Evolutionary conservation across 2,888 invertebrate species (phyloP).

Genomic region (Coremacera marginata): DNA sequence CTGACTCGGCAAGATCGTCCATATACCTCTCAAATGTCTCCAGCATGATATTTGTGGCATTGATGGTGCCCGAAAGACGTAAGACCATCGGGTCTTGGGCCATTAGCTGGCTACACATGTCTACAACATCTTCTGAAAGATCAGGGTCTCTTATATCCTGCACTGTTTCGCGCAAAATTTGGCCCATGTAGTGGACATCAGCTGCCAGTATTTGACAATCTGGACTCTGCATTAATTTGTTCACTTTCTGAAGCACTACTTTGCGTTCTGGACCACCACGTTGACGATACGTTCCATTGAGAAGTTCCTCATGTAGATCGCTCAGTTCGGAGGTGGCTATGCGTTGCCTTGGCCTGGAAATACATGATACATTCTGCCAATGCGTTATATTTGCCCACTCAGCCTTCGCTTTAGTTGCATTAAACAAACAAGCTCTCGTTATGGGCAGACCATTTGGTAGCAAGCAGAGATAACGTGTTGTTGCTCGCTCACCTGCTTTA

Average conservation of each 20-base stretch:
- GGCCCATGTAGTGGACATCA: constrained; percentile 72
- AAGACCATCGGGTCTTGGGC: constrained; percentile 65
- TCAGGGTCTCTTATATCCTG: constrained; percentile 43
- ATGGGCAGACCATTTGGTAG: constrained; percentile 73
- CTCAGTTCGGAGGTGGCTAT: constrained; percentile 53
- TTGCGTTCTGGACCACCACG: constrained; percentile 41
- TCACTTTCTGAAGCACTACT: constrained; percentile 45
- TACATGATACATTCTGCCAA: constrained; percentile 51
- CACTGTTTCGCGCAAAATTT: constrained; percentile 55
- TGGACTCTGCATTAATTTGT: constrained; percentile 45
- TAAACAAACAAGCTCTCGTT: constrained; percentile 72
- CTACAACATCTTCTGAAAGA: constrained; percentile 54
- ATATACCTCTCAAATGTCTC: constrained; percentile 73
- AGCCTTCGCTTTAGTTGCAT: constrained; percentile 70
- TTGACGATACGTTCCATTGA: constrained; percentile 33
- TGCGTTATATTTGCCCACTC: constrained; percentile 71
- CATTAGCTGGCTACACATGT: constrained; percentile 71
- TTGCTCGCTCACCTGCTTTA: constrained; percentile 62
- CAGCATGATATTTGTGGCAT: constrained; percentile 76
- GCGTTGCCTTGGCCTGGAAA: constrained; percentile 50
- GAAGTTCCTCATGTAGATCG: constrained; percentile 48
- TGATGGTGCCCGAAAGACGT: constrained; percentile 69
- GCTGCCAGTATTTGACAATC: constrained; percentile 70
- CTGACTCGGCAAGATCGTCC: constrained; percentile 62
- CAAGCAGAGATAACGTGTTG: constrained; percentile 70